Conservation (phyloP, 64 coral and sea anemone species). For the Pocillopora verrucosa region DNA sequence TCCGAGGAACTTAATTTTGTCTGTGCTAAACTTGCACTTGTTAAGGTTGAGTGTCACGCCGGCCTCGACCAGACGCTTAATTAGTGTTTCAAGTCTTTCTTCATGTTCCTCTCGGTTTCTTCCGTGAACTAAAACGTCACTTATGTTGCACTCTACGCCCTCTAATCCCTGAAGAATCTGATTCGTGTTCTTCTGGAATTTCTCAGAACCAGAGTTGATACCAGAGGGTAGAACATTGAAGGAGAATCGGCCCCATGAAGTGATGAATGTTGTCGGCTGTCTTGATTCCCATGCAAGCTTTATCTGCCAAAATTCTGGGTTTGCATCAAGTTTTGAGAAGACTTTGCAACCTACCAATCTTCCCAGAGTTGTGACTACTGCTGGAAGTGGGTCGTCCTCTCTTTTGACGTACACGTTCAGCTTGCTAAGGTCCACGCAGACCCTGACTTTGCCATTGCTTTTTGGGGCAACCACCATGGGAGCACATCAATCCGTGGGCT, state of each 20-base stretch:
- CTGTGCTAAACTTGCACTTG: slow-evolving; percentile 21
- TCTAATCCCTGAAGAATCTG: slow-evolving; percentile 27
- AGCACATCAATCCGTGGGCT: slow-evolving; percentile 36
- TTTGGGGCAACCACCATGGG: slow-evolving; percentile 22
- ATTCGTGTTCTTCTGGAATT: slow-evolving; percentile 32
- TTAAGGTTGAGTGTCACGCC: slow-evolving; percentile 24
- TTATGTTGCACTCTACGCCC: slow-evolving; percentile 40
- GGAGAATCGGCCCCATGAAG: too few species aligned
- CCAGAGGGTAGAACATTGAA: neutral
- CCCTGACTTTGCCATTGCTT: slow-evolving; percentile 21
- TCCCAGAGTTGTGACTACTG: slow-evolving; percentile 5
- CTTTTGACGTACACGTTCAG: slow-evolving; percentile 17
- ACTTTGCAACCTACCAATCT: slow-evolving; percentile 12
- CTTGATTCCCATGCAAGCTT: neutral
- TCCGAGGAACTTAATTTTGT: slow-evolving; percentile 38
- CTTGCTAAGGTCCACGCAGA: neutral
- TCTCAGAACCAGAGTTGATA: slow-evolving; percentile 23
- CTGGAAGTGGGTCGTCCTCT: slow-evolving; percentile 32
- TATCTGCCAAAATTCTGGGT: slow-evolving; percentile 33
- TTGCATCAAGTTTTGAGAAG: slow-evolving; percentile 21
- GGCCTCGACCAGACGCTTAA: neutral
- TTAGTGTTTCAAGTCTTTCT: neutral
- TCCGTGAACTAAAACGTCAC: slow-evolving; percentile 24
- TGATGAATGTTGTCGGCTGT: neutral
- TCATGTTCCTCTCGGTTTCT: neutral